Conservation (phyloP, 2,113 vertebrate species). For the Entelurus aequoreus region DNA sequence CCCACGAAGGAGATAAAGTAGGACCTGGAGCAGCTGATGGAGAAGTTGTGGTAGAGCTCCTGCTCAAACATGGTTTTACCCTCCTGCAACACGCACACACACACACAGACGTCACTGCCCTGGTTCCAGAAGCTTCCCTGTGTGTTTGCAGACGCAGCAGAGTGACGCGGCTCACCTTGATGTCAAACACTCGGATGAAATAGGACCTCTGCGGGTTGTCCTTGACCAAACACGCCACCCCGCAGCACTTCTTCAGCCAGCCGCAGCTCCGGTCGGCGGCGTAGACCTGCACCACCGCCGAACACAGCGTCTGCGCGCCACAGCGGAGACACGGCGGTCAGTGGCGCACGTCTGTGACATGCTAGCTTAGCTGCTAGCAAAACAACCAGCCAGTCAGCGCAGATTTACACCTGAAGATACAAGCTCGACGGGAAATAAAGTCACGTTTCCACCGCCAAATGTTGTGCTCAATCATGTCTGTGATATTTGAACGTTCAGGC, state of each 20-base stretch:
- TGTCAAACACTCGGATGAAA: slow-evolving; percentile 95
- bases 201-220: slow-evolving; percentile 98
- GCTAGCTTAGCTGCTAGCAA: too few relatives aligned
- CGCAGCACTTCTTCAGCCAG: slow-evolving; percentile 95
- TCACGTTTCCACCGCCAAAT: too few relatives aligned
- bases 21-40: slow-evolving; percentile 84
- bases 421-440: too few relatives aligned
- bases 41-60: slow-evolving; percentile 96
- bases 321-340: background rate
- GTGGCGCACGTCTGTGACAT: background rate
- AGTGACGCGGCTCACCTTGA: slow-evolving; percentile 78
- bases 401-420: too few relatives aligned
- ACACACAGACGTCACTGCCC: slow-evolving; percentile 10
- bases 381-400: too few relatives aligned
- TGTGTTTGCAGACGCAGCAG: background rate
- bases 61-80: slow-evolving; percentile 91
- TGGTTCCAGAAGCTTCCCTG: background rate
- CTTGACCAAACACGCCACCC: slow-evolving; percentile 94
- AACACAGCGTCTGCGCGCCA: slow-evolving; percentile 81
- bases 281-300: slow-evolving; percentile 93
- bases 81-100: slow-evolving; percentile 73
- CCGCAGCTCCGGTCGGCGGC: slow-evolving; percentile 80
- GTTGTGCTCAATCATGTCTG: too few relatives aligned
- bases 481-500: too few relatives aligned
- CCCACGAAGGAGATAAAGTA: slow-evolving; percentile 97